Conservation (phyloP, 2,797 vertebrate genomes). For the Apogon talboti region DNA sequence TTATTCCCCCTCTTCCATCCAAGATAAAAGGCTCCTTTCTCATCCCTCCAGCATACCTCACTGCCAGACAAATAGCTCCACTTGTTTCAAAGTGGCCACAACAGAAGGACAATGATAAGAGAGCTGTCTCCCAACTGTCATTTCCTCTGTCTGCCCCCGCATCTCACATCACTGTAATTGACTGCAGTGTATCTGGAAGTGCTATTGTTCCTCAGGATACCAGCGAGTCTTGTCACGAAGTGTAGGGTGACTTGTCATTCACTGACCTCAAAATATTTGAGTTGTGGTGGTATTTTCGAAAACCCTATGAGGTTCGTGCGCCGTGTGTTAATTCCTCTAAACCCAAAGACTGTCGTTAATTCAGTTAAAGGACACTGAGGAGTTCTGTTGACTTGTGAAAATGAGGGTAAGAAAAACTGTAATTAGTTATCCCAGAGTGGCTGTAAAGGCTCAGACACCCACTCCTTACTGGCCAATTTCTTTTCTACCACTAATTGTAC, state of each 20-base stretch:
- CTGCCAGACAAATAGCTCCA: conserved; percentile 75
- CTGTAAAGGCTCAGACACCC: conserved; percentile 5
- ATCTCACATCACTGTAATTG: conserved; percentile 75
- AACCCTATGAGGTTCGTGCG: conserved; percentile 48
- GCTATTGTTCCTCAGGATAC: conserved; percentile 62
- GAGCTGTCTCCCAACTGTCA: conserved; percentile 74
- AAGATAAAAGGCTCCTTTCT: conserved; percentile 56
- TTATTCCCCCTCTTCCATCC: conserved; percentile 31
- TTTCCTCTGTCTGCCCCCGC: conserved; percentile 67
- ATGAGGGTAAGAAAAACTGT: conserved; percentile 24
- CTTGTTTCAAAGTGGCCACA: conserved; percentile 76
- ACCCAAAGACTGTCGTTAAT: conserved; percentile 33
- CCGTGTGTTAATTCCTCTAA: conserved; percentile 40
- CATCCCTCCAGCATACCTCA: conserved; percentile 53
- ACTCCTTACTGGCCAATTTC: not conserved
- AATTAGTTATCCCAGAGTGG: conserved; percentile 6
- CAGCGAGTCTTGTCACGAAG: conserved; percentile 63
- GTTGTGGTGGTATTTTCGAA: conserved; percentile 47
- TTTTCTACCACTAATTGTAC: conserved; percentile 1
- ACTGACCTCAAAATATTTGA: conserved; percentile 67
- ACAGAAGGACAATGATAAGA: conserved; percentile 78
- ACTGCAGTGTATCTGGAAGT: conserved; percentile 69
- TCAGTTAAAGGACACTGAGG: conserved; percentile 25
- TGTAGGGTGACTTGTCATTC: conserved; percentile 68
- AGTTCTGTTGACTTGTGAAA: conserved; percentile 13